These are phyloP conservation scores for Anastrepha obliqua DNA, from an alignment of 1,140 invertebrate genomes.

Conservation along the genomic window DNA sequence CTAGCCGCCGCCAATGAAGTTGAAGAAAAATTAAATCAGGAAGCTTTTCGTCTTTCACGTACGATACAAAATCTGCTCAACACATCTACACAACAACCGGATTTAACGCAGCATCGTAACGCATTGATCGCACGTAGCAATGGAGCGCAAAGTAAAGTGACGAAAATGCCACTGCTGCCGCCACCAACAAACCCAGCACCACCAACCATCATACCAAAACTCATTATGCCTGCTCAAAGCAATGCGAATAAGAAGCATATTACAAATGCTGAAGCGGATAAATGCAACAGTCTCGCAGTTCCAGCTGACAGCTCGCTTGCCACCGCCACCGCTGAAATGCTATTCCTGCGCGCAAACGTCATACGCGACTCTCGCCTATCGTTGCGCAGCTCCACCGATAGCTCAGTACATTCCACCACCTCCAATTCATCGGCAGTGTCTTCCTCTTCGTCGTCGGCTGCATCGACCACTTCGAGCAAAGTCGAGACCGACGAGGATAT, in stretches of 20 bases:
- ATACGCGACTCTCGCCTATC: slow-evolving; percentile 71
- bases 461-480: slow-evolving; percentile 65
- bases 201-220: not conserved
- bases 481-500: slow-evolving; percentile 71
- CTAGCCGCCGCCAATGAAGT: slow-evolving; percentile 71
- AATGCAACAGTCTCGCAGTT: not conserved
- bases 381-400: slow-evolving; percentile 72
- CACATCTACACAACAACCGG: slow-evolving; percentile 77
- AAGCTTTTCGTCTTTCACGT: slow-evolving; percentile 80
- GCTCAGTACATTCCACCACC: slow-evolving; percentile 73
- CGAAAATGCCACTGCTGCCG: not conserved
- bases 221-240: slow-evolving; percentile 56
- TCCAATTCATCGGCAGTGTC: slow-evolving; percentile 66
- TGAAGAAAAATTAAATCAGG: slow-evolving; percentile 81
- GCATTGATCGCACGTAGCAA: slow-evolving; percentile 55
- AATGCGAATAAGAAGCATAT: slow-evolving; percentile 62
- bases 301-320: slow-evolving; percentile 53
- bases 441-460: slow-evolving; percentile 65
- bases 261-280: slow-evolving; percentile 1
- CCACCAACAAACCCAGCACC: not conserved
- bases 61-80: slow-evolving; percentile 81
- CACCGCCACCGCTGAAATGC: slow-evolving; percentile 63
- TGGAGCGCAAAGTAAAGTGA: not conserved
- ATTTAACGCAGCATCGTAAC: slow-evolving; percentile 75
- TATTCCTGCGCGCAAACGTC: slow-evolving; percentile 68